Base-by-base conservation (phyloP, 2,888 invertebrate genomes). In the Lampropteryx suffumata region DNA sequence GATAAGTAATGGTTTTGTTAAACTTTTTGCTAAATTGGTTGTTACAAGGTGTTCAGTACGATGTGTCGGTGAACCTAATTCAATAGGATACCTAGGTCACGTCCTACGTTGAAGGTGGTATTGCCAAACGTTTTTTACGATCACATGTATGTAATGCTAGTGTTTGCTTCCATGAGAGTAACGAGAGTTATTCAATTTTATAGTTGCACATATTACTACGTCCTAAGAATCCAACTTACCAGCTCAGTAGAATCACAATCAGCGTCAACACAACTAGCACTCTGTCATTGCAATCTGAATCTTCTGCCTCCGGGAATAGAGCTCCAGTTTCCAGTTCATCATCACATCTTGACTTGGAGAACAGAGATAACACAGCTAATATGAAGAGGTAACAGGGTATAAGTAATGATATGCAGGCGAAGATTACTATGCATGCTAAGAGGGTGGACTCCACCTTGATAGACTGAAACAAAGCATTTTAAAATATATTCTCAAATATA, bases 371-470 rank as follows among this genome's bases (percentile, higher is more conserved):
- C 47, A 94, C 90, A 45, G 91, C 92, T 60, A 87, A 64, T 54
- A 90, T 79, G 40, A 90, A 65, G 3, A 90, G 78, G 54, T 90
- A 89, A 43, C 92, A 85, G 39, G 95, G 92, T 65, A 94, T 92
- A 50, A 94, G 89, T 61, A 94, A 84, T 24, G 94, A 92, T 59
- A 94, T 84, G 67, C 94, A 87, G 40, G 92, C 87, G 62, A 94
- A 93, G 35, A 93, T 76, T 55, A 92, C 91, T 70, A 94, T 90
- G 64, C 93, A 85, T 10, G 90, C 91, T 52, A 95, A 86, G 73
- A 95, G 94, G 30, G 93, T 93, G 9, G 93, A 93, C 74, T 95
- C 95, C 70, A 94, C 90, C 82, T 93, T 93, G 67, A 95, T 89
- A 39, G 94, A 92, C 95, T 95, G 87, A 32, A 59, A 60, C 17